Percentiles rank a stretch among this genome's conserved stretches.
Evolutionary conservation across 1,140 invertebrate species (phyloP).

Genomic region (Drosophila santomea): DNA sequence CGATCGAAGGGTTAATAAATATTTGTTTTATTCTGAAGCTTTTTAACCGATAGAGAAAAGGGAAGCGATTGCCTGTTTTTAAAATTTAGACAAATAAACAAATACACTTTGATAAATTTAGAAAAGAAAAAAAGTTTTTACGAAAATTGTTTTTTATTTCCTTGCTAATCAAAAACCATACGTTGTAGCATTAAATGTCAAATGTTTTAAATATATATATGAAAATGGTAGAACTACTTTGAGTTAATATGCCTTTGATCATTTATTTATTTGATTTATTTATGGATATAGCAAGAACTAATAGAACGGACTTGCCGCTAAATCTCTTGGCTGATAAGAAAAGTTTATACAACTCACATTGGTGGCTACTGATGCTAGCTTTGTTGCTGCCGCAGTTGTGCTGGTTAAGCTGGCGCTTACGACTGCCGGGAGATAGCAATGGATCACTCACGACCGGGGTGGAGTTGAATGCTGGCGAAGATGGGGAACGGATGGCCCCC

Average conservation of each 20-base stretch:
- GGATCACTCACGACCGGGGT: slow-evolving; percentile 31
- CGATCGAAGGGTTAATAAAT: background rate
- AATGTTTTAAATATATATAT: too few species aligned
- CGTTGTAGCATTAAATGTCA: too few species aligned
- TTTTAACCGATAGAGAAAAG: slow-evolving; percentile 7
- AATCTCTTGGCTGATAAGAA: too few species aligned
- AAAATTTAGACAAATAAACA: slow-evolving; percentile 33
- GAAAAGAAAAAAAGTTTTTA: slow-evolving; percentile 4
- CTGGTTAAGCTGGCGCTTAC: slow-evolving; percentile 66
- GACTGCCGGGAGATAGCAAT: slow-evolving; percentile 54
- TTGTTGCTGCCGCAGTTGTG: slow-evolving; percentile 27
- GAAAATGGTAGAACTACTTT: too few species aligned
- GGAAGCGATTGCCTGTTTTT: slow-evolving; percentile 10
- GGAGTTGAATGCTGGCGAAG: slow-evolving; percentile 21
- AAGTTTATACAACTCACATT: slow-evolving; percentile 41
- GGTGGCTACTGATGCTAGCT: slow-evolving; percentile 28
- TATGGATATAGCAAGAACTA: too few species aligned
- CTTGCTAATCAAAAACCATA: too few species aligned
- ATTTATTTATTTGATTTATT: too few species aligned
- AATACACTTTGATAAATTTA: slow-evolving; percentile 15
- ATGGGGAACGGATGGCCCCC: slow-evolving; percentile 15
- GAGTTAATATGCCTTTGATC: too few species aligned
- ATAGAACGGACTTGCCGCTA: too few species aligned
- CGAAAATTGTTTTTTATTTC: background rate
- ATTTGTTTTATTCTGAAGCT: slow-evolving; percentile 16